Evolutionary conservation across 2,113 vertebrate species (phyloP).

Genomic region (Crotalus helleri): DNA sequence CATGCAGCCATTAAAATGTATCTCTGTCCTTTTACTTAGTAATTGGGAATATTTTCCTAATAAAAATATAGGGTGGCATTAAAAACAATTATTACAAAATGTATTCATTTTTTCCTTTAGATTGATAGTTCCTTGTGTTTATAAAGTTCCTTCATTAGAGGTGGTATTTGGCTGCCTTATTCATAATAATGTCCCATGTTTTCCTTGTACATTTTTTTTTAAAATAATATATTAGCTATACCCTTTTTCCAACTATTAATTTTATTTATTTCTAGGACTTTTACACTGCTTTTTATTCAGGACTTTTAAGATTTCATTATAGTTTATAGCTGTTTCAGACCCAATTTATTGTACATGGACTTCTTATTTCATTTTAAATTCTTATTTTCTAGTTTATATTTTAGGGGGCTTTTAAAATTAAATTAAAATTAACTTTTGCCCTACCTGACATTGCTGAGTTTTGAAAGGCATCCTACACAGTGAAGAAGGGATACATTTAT

Average conservation of each 20-base stretch:
- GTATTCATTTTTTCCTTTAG: background rate
- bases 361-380: background rate
- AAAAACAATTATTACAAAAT: background rate
- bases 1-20: background rate
- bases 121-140: background rate
- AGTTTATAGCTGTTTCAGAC: background rate
- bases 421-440: background rate
- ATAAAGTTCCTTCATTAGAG: background rate
- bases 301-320: background rate
- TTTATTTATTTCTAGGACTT: background rate
- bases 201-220: background rate
- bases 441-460: background rate
- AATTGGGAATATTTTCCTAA: background rate
- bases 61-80: background rate
- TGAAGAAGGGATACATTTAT: background rate
- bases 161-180: background rate
- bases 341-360: background rate
- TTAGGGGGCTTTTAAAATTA: background rate
- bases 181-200: background rate
- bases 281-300: background rate
- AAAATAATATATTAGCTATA: background rate
- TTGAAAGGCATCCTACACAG: background rate
- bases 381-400: background rate
- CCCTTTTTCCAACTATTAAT: background rate
- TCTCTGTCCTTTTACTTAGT: background rate